Percentiles rank a stretch among this genome's conserved stretches.
Conservation (phyloP, 2,797 vertebrate species). For the Macropus fuliginosus region DNA sequence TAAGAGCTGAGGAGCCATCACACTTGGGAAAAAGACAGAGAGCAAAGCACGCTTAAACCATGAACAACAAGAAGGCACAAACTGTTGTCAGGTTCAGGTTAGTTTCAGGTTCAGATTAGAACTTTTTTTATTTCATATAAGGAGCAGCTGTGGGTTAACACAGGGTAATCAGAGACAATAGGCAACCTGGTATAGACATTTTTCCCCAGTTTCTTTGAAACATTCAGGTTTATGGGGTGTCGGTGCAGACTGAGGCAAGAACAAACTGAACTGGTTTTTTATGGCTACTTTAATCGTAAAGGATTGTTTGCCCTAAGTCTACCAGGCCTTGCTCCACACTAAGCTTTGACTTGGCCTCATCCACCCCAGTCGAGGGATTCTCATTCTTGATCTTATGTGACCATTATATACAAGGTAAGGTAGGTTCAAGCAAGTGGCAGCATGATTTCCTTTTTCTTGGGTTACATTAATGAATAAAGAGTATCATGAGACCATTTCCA, state of each 20-base stretch:
- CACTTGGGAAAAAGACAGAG: constrained; percentile 53
- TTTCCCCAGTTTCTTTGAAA: constrained; percentile 68
- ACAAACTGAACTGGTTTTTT: constrained; percentile 46
- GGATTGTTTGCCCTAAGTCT: not conserved
- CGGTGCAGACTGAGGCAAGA: constrained; percentile 53
- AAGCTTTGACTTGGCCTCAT: not conserved
- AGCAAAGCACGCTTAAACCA: constrained; percentile 67
- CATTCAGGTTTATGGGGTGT: constrained; percentile 69
- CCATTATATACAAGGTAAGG: not conserved
- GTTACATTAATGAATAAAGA: not conserved
- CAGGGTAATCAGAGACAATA: constrained; percentile 60
- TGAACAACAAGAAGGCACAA: constrained; percentile 57
- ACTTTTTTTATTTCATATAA: constrained; percentile 55
- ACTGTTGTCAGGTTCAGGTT: constrained; percentile 26
- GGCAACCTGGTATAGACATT: constrained; percentile 66
- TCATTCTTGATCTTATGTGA: constrained; percentile 10
- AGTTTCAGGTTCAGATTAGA: constrained; percentile 46
- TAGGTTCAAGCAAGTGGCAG: constrained; percentile 12
- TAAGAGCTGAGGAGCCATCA: constrained; percentile 67
- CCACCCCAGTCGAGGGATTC: not conserved
- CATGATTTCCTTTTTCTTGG: constrained; percentile 23
- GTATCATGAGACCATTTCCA: not conserved
- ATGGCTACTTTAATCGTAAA: constrained; percentile 33
- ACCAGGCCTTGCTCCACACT: not conserved
- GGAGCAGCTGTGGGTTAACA: constrained; percentile 62